These are phyloP conservation scores for Eospalax fontanierii DNA, from an alignment of 2,797 vertebrate species.

Conservation along the genomic window DNA sequence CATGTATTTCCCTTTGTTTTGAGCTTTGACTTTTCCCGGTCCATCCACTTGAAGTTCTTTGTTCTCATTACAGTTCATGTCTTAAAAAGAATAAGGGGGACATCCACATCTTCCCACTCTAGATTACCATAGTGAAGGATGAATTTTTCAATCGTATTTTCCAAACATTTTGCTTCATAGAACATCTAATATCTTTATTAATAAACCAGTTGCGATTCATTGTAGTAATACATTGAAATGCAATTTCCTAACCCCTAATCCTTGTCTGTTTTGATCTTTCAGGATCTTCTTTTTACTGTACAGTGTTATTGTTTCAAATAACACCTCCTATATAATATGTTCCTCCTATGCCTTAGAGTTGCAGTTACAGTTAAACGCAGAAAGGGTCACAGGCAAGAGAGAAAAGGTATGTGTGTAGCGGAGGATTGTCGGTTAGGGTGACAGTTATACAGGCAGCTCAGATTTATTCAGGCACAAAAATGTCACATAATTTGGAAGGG, in stretches of 20 bases:
- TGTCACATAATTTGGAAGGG: slow-evolving; percentile 45
- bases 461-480: slow-evolving; percentile 59
- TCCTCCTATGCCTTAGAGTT: slow-evolving; percentile 82
- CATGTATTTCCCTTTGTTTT: slow-evolving; percentile 65
- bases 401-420: slow-evolving; percentile 84
- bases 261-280: slow-evolving; percentile 85
- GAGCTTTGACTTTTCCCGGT: slow-evolving; percentile 54
- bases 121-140: slow-evolving; percentile 54
- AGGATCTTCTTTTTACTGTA: slow-evolving; percentile 84
- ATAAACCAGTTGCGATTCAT: slow-evolving; percentile 73
- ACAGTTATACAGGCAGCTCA: slow-evolving; percentile 42
- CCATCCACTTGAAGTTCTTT: slow-evolving; percentile 56
- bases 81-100: slow-evolving; percentile 41
- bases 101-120: slow-evolving; percentile 65
- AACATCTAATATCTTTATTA: slow-evolving; percentile 58
- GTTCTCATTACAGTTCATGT: slow-evolving; percentile 62
- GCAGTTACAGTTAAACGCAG: slow-evolving; percentile 84
- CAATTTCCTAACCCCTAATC: slow-evolving; percentile 70
- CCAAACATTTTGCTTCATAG: slow-evolving; percentile 61
- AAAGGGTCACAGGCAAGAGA: slow-evolving; percentile 85
- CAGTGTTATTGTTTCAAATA: slow-evolving; percentile 78
- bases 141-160: slow-evolving; percentile 40
- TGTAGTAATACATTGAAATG: slow-evolving; percentile 78
- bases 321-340: slow-evolving; percentile 81
- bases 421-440: slow-evolving; percentile 72